A percentile compares a stretch with the other conserved stretches of the same genome.
Evolutionary conservation across 2,113 vertebrate genomes (phyloP).

Genomic region (Garra rufa): DNA sequence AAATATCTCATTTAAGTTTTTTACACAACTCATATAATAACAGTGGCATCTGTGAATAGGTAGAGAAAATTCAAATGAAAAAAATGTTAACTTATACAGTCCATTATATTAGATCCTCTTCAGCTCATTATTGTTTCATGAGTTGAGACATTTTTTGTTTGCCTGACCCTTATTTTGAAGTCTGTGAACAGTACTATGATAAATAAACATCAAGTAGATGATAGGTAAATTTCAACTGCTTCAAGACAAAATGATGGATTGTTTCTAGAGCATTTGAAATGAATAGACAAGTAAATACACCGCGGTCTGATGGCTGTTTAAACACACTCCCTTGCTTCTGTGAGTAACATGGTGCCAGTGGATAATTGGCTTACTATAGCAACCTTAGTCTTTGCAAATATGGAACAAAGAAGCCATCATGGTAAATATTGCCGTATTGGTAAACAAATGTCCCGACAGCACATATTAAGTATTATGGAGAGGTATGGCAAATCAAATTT

Average conservation of each 20-base stretch:
- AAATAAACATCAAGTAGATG: conserved; percentile 3
- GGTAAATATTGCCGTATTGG: conserved; percentile 13
- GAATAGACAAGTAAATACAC: not conserved
- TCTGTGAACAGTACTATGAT: not conserved
- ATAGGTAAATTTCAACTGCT: conserved; percentile 4
- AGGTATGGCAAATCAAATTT: conserved; percentile 28
- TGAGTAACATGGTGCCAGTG: not conserved
- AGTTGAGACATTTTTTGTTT: not conserved
- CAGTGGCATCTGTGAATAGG: not conserved
- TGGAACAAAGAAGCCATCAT: conserved; percentile 16
- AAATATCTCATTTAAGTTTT: no score
- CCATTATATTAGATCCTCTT: not conserved
- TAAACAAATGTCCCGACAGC: conserved; percentile 2
- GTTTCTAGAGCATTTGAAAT: not conserved
- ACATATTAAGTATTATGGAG: conserved; percentile 4
- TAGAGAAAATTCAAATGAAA: not conserved
- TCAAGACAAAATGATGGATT: not conserved
- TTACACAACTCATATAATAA: not conserved
- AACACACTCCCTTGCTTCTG: conserved; percentile 20
- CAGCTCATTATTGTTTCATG: not conserved
- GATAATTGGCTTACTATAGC: conserved; percentile 34
- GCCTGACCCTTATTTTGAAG: not conserved
- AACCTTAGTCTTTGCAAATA: conserved; percentile 10
- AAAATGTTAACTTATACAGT: not conserved
- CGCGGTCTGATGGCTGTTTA: not conserved